Base-by-base conservation (phyloP, 2,113 vertebrate genomes). In the Neotoma lepida region DNA sequence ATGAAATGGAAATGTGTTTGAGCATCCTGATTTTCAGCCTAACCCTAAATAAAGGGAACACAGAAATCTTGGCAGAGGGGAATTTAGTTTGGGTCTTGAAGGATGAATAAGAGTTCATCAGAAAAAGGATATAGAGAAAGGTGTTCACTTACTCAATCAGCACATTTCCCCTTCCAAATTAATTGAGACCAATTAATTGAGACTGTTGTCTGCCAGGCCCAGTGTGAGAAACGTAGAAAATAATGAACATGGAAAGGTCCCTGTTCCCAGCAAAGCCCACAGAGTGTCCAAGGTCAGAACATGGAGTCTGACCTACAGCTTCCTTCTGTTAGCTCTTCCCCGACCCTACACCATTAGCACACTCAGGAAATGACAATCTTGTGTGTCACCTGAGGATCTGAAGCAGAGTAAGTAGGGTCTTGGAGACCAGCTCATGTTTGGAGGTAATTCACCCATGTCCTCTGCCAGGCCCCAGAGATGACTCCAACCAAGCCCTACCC, bases 351-450 rank as follows among this genome's bases (percentile, higher is more conserved):
- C 41, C 63, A 17, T 51, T 22, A 88, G 73, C 88, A 92, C 86
- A 63, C 66, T 54, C 97, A 92, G 96, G 94, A 97, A 96, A 87
- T 56, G 51, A 54, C 94, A 68, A 1, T 68, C n/a, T 71, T 5
- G 4, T 85, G 4, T 33, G 73, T 95, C 88, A 95, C 0, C 49
- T 4, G 2, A 63, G 51, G 28, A 39, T 63, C 66, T 41, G 68
- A 92, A 93, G 35, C 3, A 1, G 22, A 77, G 92, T 84, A 84
- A 88, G 92, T 70, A 22, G 70, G 89, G 94, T 80, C 44, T 20
- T n/a, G 0, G 35, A 82, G 61, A 56, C 44, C 17, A 0, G 35
- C 91, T 90, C 61, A 24, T 61, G 90, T 92, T 41, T 49, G 9
- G 66, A 93, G 33, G n/a, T 71, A 61, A 35, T 39, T 73, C 85